These are phyloP conservation scores for Ophiodon elongatus DNA, from an alignment of 2,113 vertebrate species.

Conservation along the genomic window DNA sequence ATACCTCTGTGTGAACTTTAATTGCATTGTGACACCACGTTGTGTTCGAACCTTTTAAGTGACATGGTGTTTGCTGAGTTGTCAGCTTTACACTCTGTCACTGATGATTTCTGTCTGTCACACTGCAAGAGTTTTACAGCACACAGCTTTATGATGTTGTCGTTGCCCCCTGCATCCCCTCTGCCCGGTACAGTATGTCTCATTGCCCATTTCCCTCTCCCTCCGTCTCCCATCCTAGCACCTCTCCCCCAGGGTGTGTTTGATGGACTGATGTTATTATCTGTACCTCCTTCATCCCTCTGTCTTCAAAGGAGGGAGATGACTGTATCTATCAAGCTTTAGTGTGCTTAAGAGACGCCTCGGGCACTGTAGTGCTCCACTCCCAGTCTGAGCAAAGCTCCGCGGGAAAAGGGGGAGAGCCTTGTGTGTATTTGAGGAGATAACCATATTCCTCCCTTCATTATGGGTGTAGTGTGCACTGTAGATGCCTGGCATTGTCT, in stretches of 20 bases:
- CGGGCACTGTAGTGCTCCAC: constrained; percentile 45
- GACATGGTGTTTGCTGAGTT: background rate
- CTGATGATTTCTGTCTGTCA: background rate
- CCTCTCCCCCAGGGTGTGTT: constrained; percentile 25
- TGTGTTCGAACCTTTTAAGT: background rate
- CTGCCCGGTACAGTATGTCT: background rate
- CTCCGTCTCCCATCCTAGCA: background rate
- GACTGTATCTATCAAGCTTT: constrained; percentile 65
- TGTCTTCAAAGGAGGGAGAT: constrained; percentile 67
- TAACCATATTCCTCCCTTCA: constrained; percentile 44
- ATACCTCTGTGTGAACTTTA: background rate
- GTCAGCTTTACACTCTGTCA: background rate
- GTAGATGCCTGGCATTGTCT: background rate
- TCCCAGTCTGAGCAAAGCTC: constrained; percentile 27
- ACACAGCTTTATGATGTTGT: background rate
- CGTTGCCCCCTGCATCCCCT: constrained; percentile 1
- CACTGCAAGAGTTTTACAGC: background rate
- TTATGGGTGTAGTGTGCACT: constrained; percentile 15
- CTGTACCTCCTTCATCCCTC: constrained; percentile 54
- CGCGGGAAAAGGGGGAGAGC: background rate
- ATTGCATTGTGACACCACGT: background rate
- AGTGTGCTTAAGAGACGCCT: constrained; percentile 65
- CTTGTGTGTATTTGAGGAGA: constrained; percentile 43
- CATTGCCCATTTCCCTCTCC: background rate
- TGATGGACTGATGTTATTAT: constrained; percentile 79